Evolutionary conservation across 1,140 invertebrate genomes (phyloP).

Genomic region (Micrasema minimum): DNA sequence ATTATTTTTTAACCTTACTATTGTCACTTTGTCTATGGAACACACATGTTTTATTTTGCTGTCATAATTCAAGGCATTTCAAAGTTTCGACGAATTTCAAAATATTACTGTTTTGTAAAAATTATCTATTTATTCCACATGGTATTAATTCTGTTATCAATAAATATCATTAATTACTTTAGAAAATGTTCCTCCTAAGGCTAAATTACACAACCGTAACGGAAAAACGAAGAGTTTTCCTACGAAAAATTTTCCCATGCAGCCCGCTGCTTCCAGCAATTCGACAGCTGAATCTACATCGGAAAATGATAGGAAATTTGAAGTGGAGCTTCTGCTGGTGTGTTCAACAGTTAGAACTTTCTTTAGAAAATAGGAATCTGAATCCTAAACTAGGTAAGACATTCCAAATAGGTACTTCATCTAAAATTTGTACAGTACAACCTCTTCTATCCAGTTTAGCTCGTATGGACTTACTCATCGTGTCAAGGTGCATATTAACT

Average conservation of each 20-base stretch:
- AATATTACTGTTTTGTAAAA: too few species aligned
- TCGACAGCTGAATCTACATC: constrained; percentile 46
- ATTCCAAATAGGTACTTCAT: background rate
- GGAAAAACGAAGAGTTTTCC: constrained; percentile 48
- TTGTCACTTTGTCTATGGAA: too few species aligned
- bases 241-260: background rate
- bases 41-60: background rate
- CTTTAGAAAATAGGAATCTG: constrained; percentile 70
- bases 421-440: constrained; percentile 9
- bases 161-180: too few species aligned
- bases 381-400: constrained; percentile 71
- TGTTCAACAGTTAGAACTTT: constrained; percentile 75
- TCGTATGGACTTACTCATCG: too few species aligned
- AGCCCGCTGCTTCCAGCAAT: constrained; percentile 12
- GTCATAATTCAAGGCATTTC: background rate
- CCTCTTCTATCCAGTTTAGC: too few species aligned
- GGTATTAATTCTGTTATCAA: too few species aligned
- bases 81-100: too few species aligned
- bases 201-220: constrained; percentile 40
- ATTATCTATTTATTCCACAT: too few species aligned
- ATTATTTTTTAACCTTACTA: too few species aligned
- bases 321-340: constrained; percentile 81
- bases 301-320: constrained; percentile 74
- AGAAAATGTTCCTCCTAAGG: constrained; percentile 49
- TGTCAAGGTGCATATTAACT: background rate